Base-by-base conservation (phyloP, 1,140 invertebrate genomes). In the Rhopalosiphum maidis region DNA sequence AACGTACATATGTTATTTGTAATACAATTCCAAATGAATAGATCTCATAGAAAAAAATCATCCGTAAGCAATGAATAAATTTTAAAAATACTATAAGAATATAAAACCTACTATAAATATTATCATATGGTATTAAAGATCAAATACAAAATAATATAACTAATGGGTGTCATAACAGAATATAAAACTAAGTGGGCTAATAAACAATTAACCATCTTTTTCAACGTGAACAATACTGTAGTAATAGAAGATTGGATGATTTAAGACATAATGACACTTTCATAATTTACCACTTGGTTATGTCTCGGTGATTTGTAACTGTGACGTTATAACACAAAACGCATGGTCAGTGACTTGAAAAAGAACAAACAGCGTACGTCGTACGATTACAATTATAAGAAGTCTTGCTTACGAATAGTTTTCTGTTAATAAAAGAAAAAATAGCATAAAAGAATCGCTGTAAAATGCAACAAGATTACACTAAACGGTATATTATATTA, bases 201-300 rank as follows among this genome's bases (percentile, higher is more conserved):
- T 88, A 88, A 54, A 51, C 48, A 7, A 35, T 51, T 43, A 87
- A 21, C 25, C 30, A n/a, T 51, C 48, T 88, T 89, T 55, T 60
- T 90, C 23, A 60, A 51, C 1, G 25, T 0, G 43, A 21, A 90
- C 54, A 68, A 68, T 30, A 68, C 3, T 35, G 9, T 37, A 89
- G 30, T 4, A n/a, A 22, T n/a, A 55, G 4, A 11, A 60, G 7
- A 68, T n/a, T 30, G 23, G 23, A 68, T 43, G 25, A 46, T 60
- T 90, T 68, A 60, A 68, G 54, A 43, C 37, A 35, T 37, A 37
- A 15, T 90, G 51, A 60, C 51, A 55, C 51, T 90, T 90, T 2
- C 54, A 41, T 60, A 90, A 60, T 43, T 90, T 68, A 90, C 55
- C 37, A 90, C 87, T 90, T 68, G 37, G n/a, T 90, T 90, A 60